Evolutionary conservation across 2,797 vertebrate species (phyloP).

Genomic region (Spizella passerina): DNA sequence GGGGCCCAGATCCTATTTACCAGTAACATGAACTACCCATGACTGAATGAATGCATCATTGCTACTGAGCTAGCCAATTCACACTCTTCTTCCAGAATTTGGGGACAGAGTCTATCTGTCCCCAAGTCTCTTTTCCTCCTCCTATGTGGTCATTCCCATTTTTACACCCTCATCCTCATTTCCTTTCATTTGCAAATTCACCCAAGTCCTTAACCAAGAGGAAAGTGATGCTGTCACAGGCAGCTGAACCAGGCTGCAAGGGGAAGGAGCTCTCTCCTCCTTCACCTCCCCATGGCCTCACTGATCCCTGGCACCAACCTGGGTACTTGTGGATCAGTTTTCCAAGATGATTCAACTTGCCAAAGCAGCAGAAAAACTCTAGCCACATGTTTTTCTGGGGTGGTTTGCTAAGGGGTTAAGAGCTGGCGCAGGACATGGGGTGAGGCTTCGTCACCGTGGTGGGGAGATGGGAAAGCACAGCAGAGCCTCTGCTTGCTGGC

Average conservation of each 20-base stretch:
- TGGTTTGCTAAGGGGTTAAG: not conserved
- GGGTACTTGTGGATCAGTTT: not conserved
- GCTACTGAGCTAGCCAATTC: not conserved
- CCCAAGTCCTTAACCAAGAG: not conserved
- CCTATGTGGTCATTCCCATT: not conserved
- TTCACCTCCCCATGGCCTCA: not conserved
- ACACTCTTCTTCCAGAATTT: constrained; percentile 1
- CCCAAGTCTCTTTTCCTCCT: not conserved
- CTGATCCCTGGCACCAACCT: not conserved
- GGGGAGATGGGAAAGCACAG: not conserved
- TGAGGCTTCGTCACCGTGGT: rapidly evolving
- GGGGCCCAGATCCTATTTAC: not conserved
- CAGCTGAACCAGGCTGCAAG: not conserved
- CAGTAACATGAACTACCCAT: constrained; percentile 17
- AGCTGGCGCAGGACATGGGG: not conserved
- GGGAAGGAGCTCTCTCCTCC: not conserved
- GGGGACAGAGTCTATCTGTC: constrained; percentile 32
- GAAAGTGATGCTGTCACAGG: not conserved
- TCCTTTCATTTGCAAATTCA: constrained; percentile 38
- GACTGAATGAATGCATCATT: constrained; percentile 31
- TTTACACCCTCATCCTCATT: not conserved
- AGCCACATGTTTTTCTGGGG: not conserved
- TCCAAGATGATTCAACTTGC: not conserved
- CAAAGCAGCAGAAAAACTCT: not conserved
- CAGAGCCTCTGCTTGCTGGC: not conserved